phyloP scores from a whole-genome alignment of 2,797 vertebrate species.

The Helarctos malayanus region DNA sequence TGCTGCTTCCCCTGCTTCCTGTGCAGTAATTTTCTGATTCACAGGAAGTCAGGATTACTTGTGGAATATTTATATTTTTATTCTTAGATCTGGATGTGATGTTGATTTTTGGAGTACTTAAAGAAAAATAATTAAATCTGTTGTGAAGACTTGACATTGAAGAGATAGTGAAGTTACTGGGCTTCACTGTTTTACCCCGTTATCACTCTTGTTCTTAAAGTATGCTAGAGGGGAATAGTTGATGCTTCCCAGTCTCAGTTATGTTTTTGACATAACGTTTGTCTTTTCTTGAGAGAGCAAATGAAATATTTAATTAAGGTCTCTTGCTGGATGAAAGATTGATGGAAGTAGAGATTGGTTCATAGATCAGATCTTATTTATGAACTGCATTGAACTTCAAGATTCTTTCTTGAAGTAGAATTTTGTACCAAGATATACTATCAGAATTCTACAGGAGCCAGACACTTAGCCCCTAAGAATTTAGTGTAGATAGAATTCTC shows the following conservation, averaged over 20 bases:
- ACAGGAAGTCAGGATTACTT: neutral
- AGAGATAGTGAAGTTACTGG: neutral
- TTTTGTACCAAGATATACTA: neutral
- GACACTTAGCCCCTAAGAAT: neutral
- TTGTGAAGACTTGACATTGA: neutral
- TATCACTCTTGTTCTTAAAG: neutral
- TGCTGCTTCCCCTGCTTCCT: neutral
- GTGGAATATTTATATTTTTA: conserved; percentile 16
- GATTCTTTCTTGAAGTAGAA: conserved; percentile 1
- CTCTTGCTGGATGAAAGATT: neutral
- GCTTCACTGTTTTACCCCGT: neutral
- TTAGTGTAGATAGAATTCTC: neutral
- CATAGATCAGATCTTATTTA: neutral
- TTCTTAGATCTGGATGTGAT: conserved; percentile 53
- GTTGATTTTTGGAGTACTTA: conserved; percentile 33
- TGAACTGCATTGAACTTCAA: neutral
- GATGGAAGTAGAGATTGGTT: neutral
- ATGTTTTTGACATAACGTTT: neutral
- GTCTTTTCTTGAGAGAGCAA: conserved; percentile 23
- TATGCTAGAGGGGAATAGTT: neutral
- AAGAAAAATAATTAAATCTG: conserved; percentile 34
- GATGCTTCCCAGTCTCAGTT: neutral
- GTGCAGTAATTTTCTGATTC: conserved; percentile 29
- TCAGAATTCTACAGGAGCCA: neutral
- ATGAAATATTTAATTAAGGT: conserved; percentile 13